Base-by-base conservation (phyloP, 2,888 invertebrate genomes). In the Melikaiella ostensackeni region DNA sequence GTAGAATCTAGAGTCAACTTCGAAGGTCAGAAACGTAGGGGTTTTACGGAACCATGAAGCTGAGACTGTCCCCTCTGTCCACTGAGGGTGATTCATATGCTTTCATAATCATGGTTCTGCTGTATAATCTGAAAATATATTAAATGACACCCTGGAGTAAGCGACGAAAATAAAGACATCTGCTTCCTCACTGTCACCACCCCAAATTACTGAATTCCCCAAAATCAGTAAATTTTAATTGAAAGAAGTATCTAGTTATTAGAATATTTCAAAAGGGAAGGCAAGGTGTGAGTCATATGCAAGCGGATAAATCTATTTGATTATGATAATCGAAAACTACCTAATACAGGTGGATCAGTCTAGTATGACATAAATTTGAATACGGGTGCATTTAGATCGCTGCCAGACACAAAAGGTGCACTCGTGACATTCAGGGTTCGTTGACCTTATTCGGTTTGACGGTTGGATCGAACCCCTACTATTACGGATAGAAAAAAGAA, bases 331-430 rank as follows among this genome's bases (percentile, higher is more conserved):
- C 9, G 13, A 24, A 46, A 24, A 1, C 21, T 42, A 30, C 30
- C n/a, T 55, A 7, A 27, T 27, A 27, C 27, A 30, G n/a, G 50
- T 55, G 27, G 70, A 70, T 55, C 30, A 70, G 50, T 33, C 30
- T 70, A 70, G n/a, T 50, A 55, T 70, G 70, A 70, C 70, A 50
- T 55, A 70, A 33, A 50, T 46, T 50, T 33, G 8, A 70, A 70
- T 50, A 19, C n/a, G 30, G 70, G 70, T 30, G 66, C 27, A 33
- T 46, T 70, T 70, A 70, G 46, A 70, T n/a, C 50, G 70, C 70
- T 70, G 50, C 50, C 11, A 33, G 46, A 33, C 30, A n/a, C 24
- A 21, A 38, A 63, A 33, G 62, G 33, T 38, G 64, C 42, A 30
- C 33, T 70, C 30, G 50, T 33, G 30, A 33, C n/a, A 50, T 70